These are phyloP conservation scores for Caenorhabditis brenneri DNA, from an alignment of 1,140 invertebrate species.

Conservation along the genomic window DNA sequence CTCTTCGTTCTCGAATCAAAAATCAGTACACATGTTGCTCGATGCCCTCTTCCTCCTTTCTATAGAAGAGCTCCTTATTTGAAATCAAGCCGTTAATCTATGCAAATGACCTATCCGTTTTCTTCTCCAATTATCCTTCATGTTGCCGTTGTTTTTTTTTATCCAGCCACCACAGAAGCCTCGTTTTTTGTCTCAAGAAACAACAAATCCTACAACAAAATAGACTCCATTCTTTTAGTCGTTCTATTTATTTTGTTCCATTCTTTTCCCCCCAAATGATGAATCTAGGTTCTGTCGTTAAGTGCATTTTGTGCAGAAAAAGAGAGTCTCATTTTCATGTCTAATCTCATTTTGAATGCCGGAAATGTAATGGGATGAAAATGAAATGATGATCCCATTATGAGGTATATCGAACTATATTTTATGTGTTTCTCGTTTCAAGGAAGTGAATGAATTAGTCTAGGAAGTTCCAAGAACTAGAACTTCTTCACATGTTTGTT, in stretches of 20 bases:
- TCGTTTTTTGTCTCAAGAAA: too few species aligned
- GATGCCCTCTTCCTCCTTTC: too few species aligned
- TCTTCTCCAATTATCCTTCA: slow-evolving; percentile 18
- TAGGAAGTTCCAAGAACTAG: too few species aligned
- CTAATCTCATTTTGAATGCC: neutral
- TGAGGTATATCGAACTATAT: neutral
- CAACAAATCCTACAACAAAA: too few species aligned
- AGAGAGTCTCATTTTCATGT: neutral
- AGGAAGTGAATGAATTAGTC: too few species aligned
- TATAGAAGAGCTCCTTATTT: too few species aligned
- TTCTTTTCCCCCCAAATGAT: neutral
- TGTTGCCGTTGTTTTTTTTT: neutral
- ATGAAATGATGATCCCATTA: neutral
- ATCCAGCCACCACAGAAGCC: neutral
- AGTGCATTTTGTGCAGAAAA: neutral
- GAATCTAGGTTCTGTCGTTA: slow-evolving; percentile 1
- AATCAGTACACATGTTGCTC: neutral
- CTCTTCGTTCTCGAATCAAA: neutral
- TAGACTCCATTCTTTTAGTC: neutral
- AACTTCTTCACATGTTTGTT: too few species aligned
- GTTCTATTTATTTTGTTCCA: neutral
- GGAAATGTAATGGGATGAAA: neutral
- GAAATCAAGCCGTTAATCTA: slow-evolving; percentile 8
- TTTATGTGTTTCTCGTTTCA: neutral
- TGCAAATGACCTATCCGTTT: slow-evolving; percentile 19